Percentiles rank a stretch among this genome's conserved stretches.
Evolutionary conservation across 2,888 invertebrate species (phyloP).

Genomic region (Thera obeliscata): DNA sequence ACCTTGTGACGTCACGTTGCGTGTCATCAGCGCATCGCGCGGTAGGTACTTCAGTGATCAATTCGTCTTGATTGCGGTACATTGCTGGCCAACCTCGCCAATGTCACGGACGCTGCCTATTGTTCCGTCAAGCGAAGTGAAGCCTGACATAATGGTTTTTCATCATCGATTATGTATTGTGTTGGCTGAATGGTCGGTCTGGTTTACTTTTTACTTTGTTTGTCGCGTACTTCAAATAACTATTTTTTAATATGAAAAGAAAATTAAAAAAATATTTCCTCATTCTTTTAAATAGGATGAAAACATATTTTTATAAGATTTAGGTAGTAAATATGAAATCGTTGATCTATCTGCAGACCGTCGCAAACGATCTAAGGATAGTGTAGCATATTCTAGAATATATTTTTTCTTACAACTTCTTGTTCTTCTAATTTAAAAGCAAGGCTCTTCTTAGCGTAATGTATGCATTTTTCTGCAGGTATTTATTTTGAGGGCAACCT

Average conservation of each 20-base stretch:
- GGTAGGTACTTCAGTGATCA: conserved; percentile 42
- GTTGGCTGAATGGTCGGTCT: conserved; percentile 2
- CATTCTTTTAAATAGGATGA: no score
- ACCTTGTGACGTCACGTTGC: conserved; percentile 56
- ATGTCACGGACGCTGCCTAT: conserved; percentile 65
- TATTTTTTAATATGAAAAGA: neutral
- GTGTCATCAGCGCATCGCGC: conserved; percentile 46
- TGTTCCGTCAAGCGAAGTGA: conserved; percentile 58
- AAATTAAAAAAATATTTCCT: no score
- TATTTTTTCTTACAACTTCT: no score
- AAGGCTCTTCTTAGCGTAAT: no score
- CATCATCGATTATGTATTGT: conserved; percentile 47
- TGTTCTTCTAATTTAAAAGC: no score
- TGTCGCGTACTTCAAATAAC: neutral
- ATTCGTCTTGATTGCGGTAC: conserved; percentile 56
- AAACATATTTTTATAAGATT: no score
- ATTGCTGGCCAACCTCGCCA: conserved; percentile 64
- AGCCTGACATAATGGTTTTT: conserved; percentile 52
- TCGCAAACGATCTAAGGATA: no score
- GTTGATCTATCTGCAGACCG: no score
- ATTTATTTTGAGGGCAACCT: no score
- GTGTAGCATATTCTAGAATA: no score
- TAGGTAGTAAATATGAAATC: no score
- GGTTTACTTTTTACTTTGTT: conserved; percentile 6
- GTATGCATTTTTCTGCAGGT: no score